phyloP scores from a whole-genome alignment of 2,888 invertebrate genomes.

The Tenthredo amoena region DNA sequence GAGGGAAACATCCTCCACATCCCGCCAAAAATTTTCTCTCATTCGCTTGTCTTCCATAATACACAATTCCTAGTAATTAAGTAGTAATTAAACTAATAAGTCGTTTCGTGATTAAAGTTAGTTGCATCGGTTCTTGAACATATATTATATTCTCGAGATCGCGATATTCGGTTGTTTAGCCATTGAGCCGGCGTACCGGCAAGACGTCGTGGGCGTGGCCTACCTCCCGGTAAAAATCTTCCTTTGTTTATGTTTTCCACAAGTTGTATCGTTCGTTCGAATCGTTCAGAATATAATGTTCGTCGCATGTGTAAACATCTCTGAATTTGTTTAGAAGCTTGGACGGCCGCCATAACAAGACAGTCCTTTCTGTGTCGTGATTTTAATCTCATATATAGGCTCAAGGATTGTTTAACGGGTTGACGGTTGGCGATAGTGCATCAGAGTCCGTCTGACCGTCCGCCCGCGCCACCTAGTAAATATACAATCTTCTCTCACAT shows the following conservation, averaged over 20 bases:
- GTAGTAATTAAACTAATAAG: not conserved
- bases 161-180: not conserved
- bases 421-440: slow-evolving; percentile 2
- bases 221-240: not conserved
- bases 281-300: not conserved
- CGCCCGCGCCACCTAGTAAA: not conserved
- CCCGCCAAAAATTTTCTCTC: not conserved
- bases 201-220: not conserved
- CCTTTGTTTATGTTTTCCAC: not conserved
- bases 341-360: no score
- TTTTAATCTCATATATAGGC: not conserved
- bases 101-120: not conserved
- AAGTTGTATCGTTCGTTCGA: not conserved
- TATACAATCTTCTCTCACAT: not conserved
- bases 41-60: not conserved
- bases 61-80: not conserved
- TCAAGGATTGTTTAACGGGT: not conserved
- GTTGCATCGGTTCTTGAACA: not conserved
- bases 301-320: not conserved
- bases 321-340: not conserved
- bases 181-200: not conserved
- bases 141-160: not conserved
- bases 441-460: not conserved
- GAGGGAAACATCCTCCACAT: not conserved
- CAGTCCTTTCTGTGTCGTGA: not conserved